Conservation (phyloP, 2,888 invertebrate genomes). For the Uloborus plumipes region DNA sequence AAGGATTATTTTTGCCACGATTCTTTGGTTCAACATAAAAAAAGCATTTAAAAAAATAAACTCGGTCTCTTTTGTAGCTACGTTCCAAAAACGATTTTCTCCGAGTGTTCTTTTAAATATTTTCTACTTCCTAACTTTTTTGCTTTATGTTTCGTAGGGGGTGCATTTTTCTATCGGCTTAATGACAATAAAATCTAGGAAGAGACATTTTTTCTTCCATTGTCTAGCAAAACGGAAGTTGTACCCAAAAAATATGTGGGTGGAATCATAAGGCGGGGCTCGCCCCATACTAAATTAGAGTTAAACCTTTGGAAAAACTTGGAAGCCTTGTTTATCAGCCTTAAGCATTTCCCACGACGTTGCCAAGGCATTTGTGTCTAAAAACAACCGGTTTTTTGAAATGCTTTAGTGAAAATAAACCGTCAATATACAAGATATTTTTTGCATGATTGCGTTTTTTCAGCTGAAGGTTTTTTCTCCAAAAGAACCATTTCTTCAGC, state of each 20-base stretch:
- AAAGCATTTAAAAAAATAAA: neutral
- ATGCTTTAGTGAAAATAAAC: constrained; percentile 51
- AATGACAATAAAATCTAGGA: constrained; percentile 55
- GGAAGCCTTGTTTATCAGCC: constrained; percentile 18
- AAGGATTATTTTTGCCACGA: too few species aligned
- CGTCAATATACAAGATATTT: constrained; percentile 61
- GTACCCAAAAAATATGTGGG: constrained; percentile 21
- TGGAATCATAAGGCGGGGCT: constrained; percentile 43
- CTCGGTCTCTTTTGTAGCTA: constrained; percentile 6
- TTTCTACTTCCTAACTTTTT: constrained; percentile 11
- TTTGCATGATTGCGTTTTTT: constrained; percentile 41
- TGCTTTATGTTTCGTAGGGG: constrained; percentile 4
- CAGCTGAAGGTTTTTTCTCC: neutral
- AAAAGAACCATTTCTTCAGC: constrained; percentile 50
- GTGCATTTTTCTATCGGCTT: constrained; percentile 32
- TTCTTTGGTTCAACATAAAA: too few species aligned
- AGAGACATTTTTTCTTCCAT: constrained; percentile 23
- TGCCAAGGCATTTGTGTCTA: constrained; percentile 40
- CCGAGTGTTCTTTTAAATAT: neutral
- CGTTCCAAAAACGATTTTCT: neutral
- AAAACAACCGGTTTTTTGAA: constrained; percentile 51
- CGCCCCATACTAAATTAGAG: constrained; percentile 47
- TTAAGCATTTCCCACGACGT: constrained; percentile 23
- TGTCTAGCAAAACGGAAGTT: constrained; percentile 16
- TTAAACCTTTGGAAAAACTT: constrained; percentile 34